A percentile compares a stretch with the other conserved stretches of the same genome.
Evolutionary conservation across 2,888 invertebrate genomes (phyloP).

Genomic region (Norana najaformis): DNA sequence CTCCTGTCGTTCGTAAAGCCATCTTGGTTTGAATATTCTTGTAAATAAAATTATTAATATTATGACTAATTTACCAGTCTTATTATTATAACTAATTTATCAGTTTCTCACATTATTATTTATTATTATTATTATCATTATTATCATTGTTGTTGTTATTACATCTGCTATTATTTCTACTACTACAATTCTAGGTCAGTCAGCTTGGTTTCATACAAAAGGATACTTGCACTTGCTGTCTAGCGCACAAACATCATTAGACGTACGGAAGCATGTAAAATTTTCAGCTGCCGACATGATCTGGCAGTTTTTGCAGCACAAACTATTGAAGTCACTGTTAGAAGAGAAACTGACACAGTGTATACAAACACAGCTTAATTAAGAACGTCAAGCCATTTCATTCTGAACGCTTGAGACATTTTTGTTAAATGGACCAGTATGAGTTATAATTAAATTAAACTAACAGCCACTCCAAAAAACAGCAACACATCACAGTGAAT

Average conservation of each 20-base stretch:
- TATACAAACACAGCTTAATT: neutral
- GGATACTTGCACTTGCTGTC: neutral
- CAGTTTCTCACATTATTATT: too few species aligned
- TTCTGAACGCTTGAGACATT: neutral
- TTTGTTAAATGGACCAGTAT: neutral
- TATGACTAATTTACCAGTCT: too few species aligned
- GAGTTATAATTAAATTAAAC: neutral
- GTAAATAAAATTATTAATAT: too few species aligned
- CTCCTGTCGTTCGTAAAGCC: too few species aligned
- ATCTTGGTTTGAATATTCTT: too few species aligned
- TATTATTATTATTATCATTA: too few species aligned
- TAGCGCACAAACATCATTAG: neutral
- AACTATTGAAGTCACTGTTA: neutral
- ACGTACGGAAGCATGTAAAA: neutral
- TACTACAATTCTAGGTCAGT: neutral
- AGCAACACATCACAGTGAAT: neutral
- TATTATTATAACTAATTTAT: too few species aligned
- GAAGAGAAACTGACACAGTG: conserved; percentile 3
- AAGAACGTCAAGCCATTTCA: neutral
- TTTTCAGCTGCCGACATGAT: neutral
- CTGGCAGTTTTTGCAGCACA: neutral
- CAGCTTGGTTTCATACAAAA: neutral
- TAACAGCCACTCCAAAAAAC: too few species aligned
- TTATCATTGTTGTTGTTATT: too few species aligned
- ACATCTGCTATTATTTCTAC: neutral